These are phyloP conservation scores for Amorpha juglandis DNA, from an alignment of 2,888 invertebrate species.

Conservation along the genomic window DNA sequence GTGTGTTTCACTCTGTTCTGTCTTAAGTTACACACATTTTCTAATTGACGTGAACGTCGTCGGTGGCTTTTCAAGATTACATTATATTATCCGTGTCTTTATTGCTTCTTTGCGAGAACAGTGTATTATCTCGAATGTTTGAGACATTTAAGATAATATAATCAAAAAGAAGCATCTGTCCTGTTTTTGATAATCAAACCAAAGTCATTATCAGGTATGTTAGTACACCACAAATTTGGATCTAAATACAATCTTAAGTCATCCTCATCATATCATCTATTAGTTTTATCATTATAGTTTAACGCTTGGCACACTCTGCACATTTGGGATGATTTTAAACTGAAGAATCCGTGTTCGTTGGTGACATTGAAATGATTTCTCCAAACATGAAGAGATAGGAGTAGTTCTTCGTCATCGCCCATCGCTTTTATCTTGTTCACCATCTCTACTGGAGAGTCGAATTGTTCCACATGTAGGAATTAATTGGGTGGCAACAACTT, in stretches of 20 bases:
- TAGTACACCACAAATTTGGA: slow-evolving; percentile 23
- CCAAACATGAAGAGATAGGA: slow-evolving; percentile 83
- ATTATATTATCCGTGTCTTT: no score
- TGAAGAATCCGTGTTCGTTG: slow-evolving; percentile 89
- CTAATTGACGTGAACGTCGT: no score
- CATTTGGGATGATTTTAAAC: slow-evolving; percentile 83
- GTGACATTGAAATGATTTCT: slow-evolving; percentile 79
- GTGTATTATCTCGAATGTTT: no score
- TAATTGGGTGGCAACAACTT: slow-evolving; percentile 80
- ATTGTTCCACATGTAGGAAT: slow-evolving; percentile 82
- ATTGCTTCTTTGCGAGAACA: no score
- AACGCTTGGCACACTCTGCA: slow-evolving; percentile 88
- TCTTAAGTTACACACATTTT: no score
- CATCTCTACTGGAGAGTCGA: slow-evolving; percentile 72
- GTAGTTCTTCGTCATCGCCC: slow-evolving; percentile 58
- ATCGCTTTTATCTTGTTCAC: slow-evolving; percentile 79
- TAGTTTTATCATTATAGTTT: slow-evolving; percentile 79
- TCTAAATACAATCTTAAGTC: slow-evolving; percentile 53
- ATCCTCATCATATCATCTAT: slow-evolving; percentile 50
- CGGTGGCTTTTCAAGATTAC: no score
- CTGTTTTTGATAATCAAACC: neutral
- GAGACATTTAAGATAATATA: no score
- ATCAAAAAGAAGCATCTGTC: no score
- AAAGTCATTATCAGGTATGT: neutral
- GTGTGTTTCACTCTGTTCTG: no score